phyloP scores from a whole-genome alignment of 2,888 invertebrate genomes.

The Drosophila anomelani region DNA sequence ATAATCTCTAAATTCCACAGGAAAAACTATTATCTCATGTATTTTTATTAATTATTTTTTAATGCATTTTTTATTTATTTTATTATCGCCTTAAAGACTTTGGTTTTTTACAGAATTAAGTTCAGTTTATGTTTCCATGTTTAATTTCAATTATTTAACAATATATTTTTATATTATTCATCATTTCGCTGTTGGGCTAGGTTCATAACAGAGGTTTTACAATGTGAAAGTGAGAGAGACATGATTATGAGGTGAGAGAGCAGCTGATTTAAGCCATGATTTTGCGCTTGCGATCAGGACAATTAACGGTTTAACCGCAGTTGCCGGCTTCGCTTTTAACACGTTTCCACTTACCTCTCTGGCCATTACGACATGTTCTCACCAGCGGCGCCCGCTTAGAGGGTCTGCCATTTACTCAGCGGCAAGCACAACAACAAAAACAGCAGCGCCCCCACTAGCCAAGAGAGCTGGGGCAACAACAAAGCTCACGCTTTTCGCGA shows the following conservation, averaged over 20 bases:
- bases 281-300: constrained; percentile 20
- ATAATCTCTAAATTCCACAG: background rate
- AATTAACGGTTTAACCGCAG: constrained; percentile 38
- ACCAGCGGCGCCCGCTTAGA: constrained; percentile 84
- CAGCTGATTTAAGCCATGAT: constrained; percentile 27
- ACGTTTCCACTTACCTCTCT: constrained; percentile 84
- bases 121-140: no score
- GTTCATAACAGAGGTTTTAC: background rate
- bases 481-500: constrained; percentile 78
- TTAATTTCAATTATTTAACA: no score
- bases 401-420: constrained; percentile 83
- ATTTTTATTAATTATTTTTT: no score
- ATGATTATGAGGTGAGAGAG: constrained; percentile 18
- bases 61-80: no score
- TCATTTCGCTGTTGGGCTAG: constrained; percentile 1
- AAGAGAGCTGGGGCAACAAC: constrained; percentile 65
- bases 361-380: constrained; percentile 85
- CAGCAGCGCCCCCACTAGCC: constrained; percentile 24
- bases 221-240: constrained; percentile 8
- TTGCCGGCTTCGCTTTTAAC: constrained; percentile 42
- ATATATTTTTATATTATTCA: background rate
- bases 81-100: no score
- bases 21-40: no score
- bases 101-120: no score
- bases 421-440: constrained; percentile 50